Conservation (phyloP, 2,888 invertebrate genomes). For the Diarsia dahlii region DNA sequence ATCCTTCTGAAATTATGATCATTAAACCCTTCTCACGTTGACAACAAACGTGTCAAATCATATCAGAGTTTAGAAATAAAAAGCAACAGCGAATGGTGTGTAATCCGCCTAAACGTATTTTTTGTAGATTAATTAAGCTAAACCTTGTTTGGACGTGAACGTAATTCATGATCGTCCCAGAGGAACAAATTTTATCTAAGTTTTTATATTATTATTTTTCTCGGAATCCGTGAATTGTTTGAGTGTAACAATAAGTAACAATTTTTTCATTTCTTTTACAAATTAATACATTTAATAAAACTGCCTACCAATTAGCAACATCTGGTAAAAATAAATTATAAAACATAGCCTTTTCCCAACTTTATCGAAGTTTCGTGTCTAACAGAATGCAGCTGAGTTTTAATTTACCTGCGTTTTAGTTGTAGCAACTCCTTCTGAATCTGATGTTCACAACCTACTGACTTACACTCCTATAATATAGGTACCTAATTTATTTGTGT, state of each 20-base stretch:
- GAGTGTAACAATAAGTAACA: neutral
- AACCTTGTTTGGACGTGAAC: constrained; percentile 73
- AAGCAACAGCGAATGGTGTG: constrained; percentile 26
- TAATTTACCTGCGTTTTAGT: neutral
- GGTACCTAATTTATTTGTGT: neutral
- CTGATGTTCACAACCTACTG: neutral
- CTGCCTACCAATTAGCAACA: neutral
- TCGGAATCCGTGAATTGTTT: neutral
- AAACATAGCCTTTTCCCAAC: neutral
- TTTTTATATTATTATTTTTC: constrained; percentile 44
- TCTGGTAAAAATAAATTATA: too few species aligned
- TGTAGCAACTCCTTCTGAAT: neutral
- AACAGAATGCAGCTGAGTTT: neutral
- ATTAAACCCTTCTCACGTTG: neutral
- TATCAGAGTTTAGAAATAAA: constrained; percentile 5
- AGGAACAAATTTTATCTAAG: constrained; percentile 67
- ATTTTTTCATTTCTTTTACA: neutral
- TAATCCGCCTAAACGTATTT: constrained; percentile 63
- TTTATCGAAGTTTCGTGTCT: neutral
- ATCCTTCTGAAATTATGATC: neutral
- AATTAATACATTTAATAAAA: neutral
- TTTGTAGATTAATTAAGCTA: constrained; percentile 82
- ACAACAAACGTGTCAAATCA: neutral
- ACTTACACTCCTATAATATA: neutral
- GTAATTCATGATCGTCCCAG: constrained; percentile 74